phyloP scores from a whole-genome alignment of 2,888 invertebrate species.

The Sthenelais limicola region DNA sequence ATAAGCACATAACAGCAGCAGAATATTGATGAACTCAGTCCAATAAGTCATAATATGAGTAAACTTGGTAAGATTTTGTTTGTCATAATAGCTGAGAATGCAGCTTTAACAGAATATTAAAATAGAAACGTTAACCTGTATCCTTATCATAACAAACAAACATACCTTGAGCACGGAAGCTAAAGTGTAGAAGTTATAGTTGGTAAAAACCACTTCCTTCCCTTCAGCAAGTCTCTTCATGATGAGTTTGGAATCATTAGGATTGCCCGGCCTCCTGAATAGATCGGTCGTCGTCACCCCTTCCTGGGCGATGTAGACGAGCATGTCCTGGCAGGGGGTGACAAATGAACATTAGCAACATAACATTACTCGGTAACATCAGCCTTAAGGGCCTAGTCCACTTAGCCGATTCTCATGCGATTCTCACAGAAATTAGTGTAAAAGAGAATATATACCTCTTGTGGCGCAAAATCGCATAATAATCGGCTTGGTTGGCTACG shows the following conservation, averaged over 20 bases:
- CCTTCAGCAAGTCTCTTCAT: conserved; percentile 69
- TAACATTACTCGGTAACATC: too few relatives aligned
- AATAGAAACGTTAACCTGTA: background rate
- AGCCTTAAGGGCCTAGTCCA: too few relatives aligned
- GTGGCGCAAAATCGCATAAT: too few relatives aligned
- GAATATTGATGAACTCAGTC: too few relatives aligned
- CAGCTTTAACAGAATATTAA: background rate
- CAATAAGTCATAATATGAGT: too few relatives aligned
- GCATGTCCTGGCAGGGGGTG: conserved; percentile 71
- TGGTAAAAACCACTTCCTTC: conserved; percentile 66
- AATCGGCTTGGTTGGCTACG: too few relatives aligned
- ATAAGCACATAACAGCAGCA: too few relatives aligned
- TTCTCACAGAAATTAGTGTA: too few relatives aligned
- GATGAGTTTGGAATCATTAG: conserved; percentile 66
- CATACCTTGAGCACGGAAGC: conserved; percentile 92
- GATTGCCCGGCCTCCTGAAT: conserved; percentile 71
- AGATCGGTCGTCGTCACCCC: conserved; percentile 71
- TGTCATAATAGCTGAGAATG: background rate
- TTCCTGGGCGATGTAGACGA: conserved; percentile 71
- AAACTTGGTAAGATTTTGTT: too few relatives aligned
- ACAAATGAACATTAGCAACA: too few relatives aligned
- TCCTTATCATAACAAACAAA: conserved; percentile 4
- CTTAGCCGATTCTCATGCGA: too few relatives aligned
- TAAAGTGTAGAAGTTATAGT: conserved; percentile 86
- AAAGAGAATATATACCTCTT: too few relatives aligned